These are phyloP conservation scores for Naso thynnoides DNA, from an alignment of 2,797 vertebrate genomes.

Conservation along the genomic window DNA sequence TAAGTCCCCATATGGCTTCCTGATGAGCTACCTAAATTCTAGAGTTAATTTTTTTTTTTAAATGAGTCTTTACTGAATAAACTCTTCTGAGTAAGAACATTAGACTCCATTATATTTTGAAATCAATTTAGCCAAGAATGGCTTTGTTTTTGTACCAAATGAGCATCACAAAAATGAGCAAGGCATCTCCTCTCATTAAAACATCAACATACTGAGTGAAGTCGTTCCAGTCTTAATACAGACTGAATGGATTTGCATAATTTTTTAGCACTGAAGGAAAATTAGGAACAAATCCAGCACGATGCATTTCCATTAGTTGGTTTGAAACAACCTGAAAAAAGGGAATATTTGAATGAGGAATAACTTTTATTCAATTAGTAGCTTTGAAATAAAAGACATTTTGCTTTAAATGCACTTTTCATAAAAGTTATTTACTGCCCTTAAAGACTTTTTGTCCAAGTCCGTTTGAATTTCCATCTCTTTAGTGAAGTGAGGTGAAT, in stretches of 20 bases:
- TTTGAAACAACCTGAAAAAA: background rate
- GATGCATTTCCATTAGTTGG: conserved; percentile 7
- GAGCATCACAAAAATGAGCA: background rate
- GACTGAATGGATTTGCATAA: conserved; percentile 24
- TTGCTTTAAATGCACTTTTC: conserved; percentile 3
- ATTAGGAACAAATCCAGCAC: too few relatives aligned
- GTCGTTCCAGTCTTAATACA: conserved; percentile 5
- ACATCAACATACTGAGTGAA: background rate
- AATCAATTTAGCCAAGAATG: background rate
- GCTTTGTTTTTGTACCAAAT: background rate
- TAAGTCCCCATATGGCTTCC: too few relatives aligned
- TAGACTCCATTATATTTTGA: background rate
- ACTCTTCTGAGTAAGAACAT: background rate
- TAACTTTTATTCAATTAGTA: background rate
- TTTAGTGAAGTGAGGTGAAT: background rate
- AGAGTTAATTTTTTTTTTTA: too few relatives aligned
- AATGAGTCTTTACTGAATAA: background rate
- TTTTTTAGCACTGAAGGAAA: background rate
- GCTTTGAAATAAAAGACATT: background rate
- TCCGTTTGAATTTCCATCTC: conserved; percentile 6
- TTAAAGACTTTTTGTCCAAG: background rate
- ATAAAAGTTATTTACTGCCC: background rate
- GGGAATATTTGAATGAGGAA: background rate
- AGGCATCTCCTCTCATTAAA: background rate
- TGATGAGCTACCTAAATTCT: too few relatives aligned